These are phyloP conservation scores for Chloroclystis v-ata DNA, from an alignment of 2,888 invertebrate species.

Conservation along the genomic window DNA sequence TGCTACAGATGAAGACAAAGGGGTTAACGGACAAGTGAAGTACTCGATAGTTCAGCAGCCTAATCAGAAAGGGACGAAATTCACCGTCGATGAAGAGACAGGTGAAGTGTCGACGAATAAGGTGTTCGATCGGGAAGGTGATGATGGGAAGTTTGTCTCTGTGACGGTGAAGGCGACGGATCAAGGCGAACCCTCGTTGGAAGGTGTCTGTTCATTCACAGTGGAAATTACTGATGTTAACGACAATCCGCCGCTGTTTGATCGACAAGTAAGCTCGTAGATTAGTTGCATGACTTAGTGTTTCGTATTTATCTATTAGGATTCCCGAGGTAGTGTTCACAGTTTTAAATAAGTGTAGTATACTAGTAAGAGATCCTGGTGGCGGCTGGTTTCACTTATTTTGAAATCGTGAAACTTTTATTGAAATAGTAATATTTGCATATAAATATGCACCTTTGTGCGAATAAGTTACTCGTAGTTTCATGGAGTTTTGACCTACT, in stretches of 20 bases:
- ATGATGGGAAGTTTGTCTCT: conserved; percentile 96
- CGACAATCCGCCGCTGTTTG: conserved; percentile 96
- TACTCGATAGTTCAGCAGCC: conserved; percentile 98
- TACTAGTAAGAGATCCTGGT: no score
- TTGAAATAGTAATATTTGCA: no score
- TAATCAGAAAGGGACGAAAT: conserved; percentile 96
- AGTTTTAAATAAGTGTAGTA: no score
- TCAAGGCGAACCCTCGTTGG: conserved; percentile 97
- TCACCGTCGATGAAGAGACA: conserved; percentile 96
- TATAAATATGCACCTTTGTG: no score
- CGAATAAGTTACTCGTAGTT: no score
- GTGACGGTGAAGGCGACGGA: conserved; percentile 99
- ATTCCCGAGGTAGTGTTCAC: no score
- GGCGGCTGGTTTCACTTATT: no score
- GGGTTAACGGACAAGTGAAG: conserved; percentile 95
- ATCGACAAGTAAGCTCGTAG: conserved; percentile 87
- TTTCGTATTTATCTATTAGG: no score
- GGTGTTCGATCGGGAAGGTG: conserved; percentile 97
- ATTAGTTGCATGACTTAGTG: conserved; percentile 41
- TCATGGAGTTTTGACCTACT: no score
- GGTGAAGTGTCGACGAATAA: conserved; percentile 97
- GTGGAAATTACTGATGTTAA: conserved; percentile 98
- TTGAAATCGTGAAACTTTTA: no score
- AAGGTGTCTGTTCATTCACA: conserved; percentile 98
- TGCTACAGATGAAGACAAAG: conserved; percentile 97